These are phyloP conservation scores for Colossoma macropomum DNA, from an alignment of 2,113 vertebrate genomes.

Conservation along the genomic window DNA sequence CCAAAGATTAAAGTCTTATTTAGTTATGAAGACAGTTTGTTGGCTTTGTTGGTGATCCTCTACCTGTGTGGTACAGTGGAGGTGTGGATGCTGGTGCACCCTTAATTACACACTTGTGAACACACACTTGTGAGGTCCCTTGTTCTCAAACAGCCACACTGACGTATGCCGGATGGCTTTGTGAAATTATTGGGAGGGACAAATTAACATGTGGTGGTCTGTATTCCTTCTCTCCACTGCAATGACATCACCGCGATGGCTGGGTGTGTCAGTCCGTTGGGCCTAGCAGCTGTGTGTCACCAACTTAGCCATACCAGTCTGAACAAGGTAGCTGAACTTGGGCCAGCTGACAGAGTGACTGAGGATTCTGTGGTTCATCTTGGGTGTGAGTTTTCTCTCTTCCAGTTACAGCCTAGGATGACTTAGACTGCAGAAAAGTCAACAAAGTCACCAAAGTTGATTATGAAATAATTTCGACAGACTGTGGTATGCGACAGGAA, in stretches of 20 bases:
- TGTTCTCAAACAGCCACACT: constrained; percentile 13
- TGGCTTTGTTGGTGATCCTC: constrained; percentile 1
- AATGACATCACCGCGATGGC: neutral
- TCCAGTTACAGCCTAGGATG: neutral
- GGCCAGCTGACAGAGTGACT: neutral
- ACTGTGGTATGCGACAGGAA: neutral
- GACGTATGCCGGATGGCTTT: constrained; percentile 13
- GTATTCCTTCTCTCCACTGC: constrained; percentile 23
- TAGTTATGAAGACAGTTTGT: neutral
- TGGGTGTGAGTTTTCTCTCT: constrained; percentile 8
- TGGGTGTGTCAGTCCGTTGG: constrained; percentile 20
- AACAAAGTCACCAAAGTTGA: neutral
- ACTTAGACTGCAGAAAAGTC: neutral
- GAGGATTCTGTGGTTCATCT: neutral
- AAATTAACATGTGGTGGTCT: constrained; percentile 29
- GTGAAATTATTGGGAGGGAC: constrained; percentile 20
- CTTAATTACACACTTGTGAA: constrained; percentile 29
- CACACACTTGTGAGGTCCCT: neutral
- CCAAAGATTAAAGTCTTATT: neutral
- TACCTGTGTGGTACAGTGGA: constrained; percentile 20
- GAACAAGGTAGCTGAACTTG: neutral
- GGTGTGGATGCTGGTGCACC: neutral
- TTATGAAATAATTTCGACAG: neutral
- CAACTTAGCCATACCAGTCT: neutral
- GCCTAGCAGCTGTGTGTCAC: neutral